Evolutionary conservation across 2,113 vertebrate genomes (phyloP), one percentile per base, ranked within the genome.

Genomic region (Macquaria ambigua): DNA sequence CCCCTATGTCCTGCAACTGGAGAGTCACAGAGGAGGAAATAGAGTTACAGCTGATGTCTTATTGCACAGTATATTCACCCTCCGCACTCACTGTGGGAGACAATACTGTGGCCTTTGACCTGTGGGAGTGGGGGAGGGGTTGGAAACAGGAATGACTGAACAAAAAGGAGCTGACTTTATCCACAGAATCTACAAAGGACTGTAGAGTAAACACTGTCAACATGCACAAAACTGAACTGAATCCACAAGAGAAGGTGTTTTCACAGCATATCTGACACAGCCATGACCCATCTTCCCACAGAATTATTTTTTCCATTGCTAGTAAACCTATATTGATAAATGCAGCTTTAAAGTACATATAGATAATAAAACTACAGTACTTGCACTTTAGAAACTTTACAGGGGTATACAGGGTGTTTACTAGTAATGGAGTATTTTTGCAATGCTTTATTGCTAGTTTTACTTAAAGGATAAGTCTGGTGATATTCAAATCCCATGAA

Each of bases 101-200:
- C 81, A 86, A 86, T 88, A 84, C 73, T 53, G 71, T 74, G 72
- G 79, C 89, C 81, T 87, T 77, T 93, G 85, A 90, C 81, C 79
- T 28, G 10, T 48, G 53, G 39, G 25, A 64, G 55, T 43, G 50
- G 34, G 25, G 25, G 8, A 18, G n/a, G 16, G 28, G 64, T 8
- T 34, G 53, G 37, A 34, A 21, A 41, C 8, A 43, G 72, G 43
- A 62, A 72, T 59, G n/a, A 69, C 4, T 31, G 18, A 55, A 66
- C 34, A 70, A 79, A 56, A 3, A 68, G 5, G n/a, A 68, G 34
- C 5, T 21, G 6, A 70, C 28, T 14, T 67, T n/a, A 48, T 66
- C 39, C 15, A 56, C 10, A 39, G 64, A 63, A 48, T 78, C 12
- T 70, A 52, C 41, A 48, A 73, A 63, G 5, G 10, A 25, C 20